Percentiles rank a stretch among this genome's conserved stretches.
These are phyloP conservation scores for Equus przewalskii DNA, from an alignment of 2,113 vertebrate genomes.

Conservation along the genomic window DNA sequence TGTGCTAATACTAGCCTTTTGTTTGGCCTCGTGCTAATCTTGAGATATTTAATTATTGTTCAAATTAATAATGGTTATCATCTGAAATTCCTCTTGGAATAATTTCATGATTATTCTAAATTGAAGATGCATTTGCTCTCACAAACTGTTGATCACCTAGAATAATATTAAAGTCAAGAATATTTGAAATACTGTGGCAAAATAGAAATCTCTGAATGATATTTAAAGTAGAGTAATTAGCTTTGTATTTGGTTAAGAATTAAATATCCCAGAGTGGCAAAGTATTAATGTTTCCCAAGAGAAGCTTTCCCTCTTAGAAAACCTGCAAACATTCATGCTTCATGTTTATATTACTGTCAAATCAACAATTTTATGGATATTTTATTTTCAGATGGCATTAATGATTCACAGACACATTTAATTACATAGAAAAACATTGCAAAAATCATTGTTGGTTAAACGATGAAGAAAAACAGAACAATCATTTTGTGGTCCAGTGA, in stretches of 20 bases:
- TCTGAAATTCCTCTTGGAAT: conserved; percentile 22
- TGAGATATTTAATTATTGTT: not conserved
- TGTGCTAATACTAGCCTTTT: not conserved
- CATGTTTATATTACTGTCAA: conserved; percentile 10
- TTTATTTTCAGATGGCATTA: not conserved
- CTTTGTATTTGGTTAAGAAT: conserved; percentile 41
- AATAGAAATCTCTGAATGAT: not conserved
- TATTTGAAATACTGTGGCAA: not conserved
- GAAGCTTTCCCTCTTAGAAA: not conserved
- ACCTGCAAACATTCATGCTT: not conserved
- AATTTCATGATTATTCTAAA: not conserved
- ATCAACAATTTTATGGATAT: conserved; percentile 10
- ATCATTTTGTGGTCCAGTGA: conserved; percentile 22
- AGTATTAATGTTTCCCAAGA: not conserved
- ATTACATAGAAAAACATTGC: not conserved
- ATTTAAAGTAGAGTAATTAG: not conserved
- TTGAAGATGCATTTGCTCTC: not conserved
- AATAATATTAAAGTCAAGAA: conserved; percentile 29
- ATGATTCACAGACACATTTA: conserved; percentile 7
- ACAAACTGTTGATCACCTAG: not conserved
- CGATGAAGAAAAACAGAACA: conserved; percentile 21
- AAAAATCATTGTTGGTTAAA: conserved; percentile 36
- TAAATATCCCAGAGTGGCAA: not conserved
- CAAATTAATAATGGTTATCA: not conserved
- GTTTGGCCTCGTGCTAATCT: not conserved